Evolutionary conservation across 30 jellyfish, hydroid and myxozoan genomes (phyloP).

Genomic region (Haliclystus octoradiatus): DNA sequence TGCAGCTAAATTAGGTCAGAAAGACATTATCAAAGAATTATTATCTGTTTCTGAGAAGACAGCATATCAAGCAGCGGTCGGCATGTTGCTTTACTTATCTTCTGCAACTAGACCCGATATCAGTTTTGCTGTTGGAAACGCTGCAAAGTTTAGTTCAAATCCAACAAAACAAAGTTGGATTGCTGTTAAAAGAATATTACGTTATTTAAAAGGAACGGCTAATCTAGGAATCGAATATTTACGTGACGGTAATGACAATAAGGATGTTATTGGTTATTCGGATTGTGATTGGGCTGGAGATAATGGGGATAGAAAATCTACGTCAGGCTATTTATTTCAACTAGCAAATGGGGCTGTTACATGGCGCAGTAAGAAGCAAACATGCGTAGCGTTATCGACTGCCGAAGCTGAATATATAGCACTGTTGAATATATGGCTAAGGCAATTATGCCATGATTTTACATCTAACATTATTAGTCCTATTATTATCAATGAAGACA

Average conservation of each 20-base stretch:
- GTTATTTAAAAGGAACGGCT: no score
- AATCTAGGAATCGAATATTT: no score
- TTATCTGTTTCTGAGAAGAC: conserved; percentile 8
- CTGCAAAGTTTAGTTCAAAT: conserved; percentile 9
- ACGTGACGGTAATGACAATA: no score
- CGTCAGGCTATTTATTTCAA: conserved; percentile 28
- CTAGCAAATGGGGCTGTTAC: conserved; percentile 23
- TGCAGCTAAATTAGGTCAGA: conserved; percentile 11
- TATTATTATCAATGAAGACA: conserved; percentile 17
- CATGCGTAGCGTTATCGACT: conserved; percentile 34
- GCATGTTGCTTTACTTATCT: conserved; percentile 21
- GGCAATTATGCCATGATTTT: conserved; percentile 3
- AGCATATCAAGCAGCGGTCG: conserved; percentile 46
- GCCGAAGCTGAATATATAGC: conserved; percentile 59
- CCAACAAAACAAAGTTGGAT: conserved; percentile 36
- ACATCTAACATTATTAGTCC: background rate
- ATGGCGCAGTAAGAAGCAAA: conserved; percentile 44
- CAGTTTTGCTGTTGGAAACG: conserved; percentile 27
- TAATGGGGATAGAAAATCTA: conserved; percentile 18
- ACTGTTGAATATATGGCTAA: conserved; percentile 26
- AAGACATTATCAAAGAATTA: background rate
- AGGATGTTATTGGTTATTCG: conserved; percentile 19
- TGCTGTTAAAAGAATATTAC: no score
- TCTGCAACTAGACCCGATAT: conserved; percentile 41
- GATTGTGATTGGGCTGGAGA: conserved; percentile 81